phyloP scores from a whole-genome alignment of 2,113 vertebrate species.

The Sorex fumeus region DNA sequence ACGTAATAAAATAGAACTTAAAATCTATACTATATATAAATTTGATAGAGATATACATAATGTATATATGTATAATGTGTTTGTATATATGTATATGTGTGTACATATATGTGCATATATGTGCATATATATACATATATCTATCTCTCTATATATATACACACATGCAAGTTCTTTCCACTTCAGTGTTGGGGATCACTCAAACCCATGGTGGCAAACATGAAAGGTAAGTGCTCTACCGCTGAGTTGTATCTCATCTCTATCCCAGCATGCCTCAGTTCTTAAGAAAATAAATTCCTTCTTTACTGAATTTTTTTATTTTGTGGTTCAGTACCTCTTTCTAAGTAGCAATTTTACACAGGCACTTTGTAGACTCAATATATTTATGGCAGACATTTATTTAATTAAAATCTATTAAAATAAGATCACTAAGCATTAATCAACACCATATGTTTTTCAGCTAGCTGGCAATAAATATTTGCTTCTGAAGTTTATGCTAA shows the following conservation, averaged over 20 bases:
- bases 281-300: constrained; percentile 50
- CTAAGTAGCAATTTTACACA: constrained; percentile 75
- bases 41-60: too few species aligned
- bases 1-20: too few species aligned
- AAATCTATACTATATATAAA: too few species aligned
- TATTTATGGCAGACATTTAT: constrained; percentile 78
- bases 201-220: too few species aligned
- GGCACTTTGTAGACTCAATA: constrained; percentile 77
- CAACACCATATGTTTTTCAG: constrained; percentile 87
- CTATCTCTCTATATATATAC: too few species aligned
- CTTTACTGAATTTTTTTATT: constrained; percentile 54
- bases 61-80: too few species aligned
- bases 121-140: background rate
- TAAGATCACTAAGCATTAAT: constrained; percentile 83
- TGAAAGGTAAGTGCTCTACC: too few species aligned
- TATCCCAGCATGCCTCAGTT: background rate
- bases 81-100: background rate
- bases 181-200: too few species aligned
- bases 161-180: too few species aligned
- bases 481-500: constrained; percentile 83
- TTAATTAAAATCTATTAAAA: constrained; percentile 85
- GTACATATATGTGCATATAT: background rate
- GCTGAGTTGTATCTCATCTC: too few species aligned
- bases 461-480: constrained; percentile 84
- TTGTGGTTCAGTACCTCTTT: constrained; percentile 72